Percentiles rank a stretch among this genome's conserved stretches.
These are phyloP conservation scores for Cebus imitator DNA, from an alignment of 2,113 vertebrate genomes.

Conservation along the genomic window DNA sequence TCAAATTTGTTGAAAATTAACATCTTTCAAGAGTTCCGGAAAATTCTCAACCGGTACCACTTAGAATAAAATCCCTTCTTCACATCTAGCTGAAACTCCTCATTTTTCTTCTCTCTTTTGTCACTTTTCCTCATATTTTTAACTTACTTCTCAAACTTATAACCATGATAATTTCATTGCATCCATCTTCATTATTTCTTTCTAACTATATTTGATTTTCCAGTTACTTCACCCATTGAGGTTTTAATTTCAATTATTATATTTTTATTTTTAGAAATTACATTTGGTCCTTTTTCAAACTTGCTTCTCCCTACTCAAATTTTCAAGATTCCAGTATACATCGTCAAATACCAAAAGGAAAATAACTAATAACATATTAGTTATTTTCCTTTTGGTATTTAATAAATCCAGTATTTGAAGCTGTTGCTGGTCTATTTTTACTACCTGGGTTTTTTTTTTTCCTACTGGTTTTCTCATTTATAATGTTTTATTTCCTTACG, in stretches of 20 bases:
- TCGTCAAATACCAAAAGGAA: too few species aligned
- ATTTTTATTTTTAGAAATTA: slow-evolving; percentile 9
- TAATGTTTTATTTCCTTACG: neutral
- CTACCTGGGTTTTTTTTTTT: neutral
- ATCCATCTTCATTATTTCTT: neutral
- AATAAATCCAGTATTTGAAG: neutral
- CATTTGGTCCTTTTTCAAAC: neutral
- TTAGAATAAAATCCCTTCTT: neutral
- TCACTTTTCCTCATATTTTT: neutral
- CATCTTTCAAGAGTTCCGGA: neutral
- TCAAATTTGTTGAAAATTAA: neutral
- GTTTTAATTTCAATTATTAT: neutral
- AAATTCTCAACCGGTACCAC: neutral
- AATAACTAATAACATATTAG: too few species aligned
- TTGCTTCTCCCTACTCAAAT: neutral
- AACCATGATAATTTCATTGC: neutral
- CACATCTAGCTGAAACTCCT: neutral
- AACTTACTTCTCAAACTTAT: neutral
- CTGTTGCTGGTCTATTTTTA: neutral
- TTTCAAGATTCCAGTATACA: neutral
- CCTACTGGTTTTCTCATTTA: neutral
- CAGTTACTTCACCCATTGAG: neutral
- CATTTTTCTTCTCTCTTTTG: neutral
- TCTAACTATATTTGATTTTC: neutral
- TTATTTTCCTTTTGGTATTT: neutral